phyloP scores from a whole-genome alignment of 2,113 vertebrate species.

The Grammomys surdaster region DNA sequence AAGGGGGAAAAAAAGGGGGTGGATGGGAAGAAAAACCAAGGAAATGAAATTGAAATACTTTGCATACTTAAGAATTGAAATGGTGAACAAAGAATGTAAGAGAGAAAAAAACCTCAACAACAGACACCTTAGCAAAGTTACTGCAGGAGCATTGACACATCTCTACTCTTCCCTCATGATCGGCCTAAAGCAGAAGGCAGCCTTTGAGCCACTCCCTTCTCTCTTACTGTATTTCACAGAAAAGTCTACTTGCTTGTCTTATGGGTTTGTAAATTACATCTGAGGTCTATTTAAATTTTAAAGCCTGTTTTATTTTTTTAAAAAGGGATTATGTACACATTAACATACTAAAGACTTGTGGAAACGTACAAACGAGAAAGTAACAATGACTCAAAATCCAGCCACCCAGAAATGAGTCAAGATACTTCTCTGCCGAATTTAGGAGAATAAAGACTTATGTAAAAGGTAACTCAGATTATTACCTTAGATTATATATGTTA shows the following conservation, averaged over 20 bases:
- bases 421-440: neutral
- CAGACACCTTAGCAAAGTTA: neutral
- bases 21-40: neutral
- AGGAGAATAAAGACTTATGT: neutral
- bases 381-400: conserved; percentile 14
- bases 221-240: neutral
- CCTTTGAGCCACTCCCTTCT: neutral
- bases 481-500: neutral
- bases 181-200: neutral
- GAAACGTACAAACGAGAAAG: conserved; percentile 7
- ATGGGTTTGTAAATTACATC: neutral
- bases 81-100: neutral
- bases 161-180: rapidly evolving
- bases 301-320: conserved; percentile 2
- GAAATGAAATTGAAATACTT: neutral
- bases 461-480: neutral
- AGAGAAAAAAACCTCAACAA: neutral
- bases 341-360: neutral
- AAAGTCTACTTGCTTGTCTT: neutral
- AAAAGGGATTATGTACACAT: neutral
- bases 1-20: too few species aligned
- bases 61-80: neutral
- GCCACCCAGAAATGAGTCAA: neutral
- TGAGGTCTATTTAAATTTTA: neutral
- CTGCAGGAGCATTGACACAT: rapidly evolving